Evolutionary conservation across 2,113 vertebrate species (phyloP).

Genomic region (Chelonoidis abingdonii): DNA sequence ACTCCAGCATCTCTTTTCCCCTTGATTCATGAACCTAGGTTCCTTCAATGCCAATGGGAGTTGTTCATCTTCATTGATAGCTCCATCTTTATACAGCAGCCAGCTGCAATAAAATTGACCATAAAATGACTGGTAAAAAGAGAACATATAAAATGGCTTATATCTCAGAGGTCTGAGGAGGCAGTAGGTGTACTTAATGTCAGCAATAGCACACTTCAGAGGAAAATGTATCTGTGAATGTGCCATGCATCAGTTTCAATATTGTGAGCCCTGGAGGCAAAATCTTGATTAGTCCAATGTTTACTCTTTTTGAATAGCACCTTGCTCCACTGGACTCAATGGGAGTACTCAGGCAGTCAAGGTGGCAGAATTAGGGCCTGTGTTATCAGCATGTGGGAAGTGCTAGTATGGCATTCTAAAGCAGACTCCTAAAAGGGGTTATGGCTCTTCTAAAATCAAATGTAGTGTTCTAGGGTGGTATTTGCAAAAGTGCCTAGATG

Average conservation of each 20-base stretch:
- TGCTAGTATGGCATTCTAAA: neutral
- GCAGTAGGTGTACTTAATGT: neutral
- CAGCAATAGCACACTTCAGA: neutral
- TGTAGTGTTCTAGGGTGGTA: neutral
- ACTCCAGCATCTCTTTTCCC: neutral
- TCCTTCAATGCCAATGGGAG: neutral
- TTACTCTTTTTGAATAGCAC: no score
- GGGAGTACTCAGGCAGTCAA: neutral
- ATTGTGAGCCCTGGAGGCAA: neutral
- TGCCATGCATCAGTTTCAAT: neutral
- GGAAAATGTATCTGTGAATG: neutral
- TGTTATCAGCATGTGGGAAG: neutral
- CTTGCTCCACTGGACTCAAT: no score
- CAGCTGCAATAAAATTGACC: constrained; percentile 9
- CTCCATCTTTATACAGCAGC: neutral
- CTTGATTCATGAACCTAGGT: constrained; percentile 1
- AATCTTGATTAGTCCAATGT: neutral
- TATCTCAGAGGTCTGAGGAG: neutral
- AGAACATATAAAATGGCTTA: constrained; percentile 19
- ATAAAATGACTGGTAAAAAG: neutral
- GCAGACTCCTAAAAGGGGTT: neutral
- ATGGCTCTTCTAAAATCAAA: neutral
- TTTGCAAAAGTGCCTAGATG: neutral
- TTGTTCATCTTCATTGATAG: neutral
- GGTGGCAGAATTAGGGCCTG: neutral